Percentiles rank a stretch among this genome's conserved stretches.
These are phyloP conservation scores for Parauchenoglanis ngamensis DNA, from an alignment of 2,797 vertebrate genomes.

Conservation along the genomic window DNA sequence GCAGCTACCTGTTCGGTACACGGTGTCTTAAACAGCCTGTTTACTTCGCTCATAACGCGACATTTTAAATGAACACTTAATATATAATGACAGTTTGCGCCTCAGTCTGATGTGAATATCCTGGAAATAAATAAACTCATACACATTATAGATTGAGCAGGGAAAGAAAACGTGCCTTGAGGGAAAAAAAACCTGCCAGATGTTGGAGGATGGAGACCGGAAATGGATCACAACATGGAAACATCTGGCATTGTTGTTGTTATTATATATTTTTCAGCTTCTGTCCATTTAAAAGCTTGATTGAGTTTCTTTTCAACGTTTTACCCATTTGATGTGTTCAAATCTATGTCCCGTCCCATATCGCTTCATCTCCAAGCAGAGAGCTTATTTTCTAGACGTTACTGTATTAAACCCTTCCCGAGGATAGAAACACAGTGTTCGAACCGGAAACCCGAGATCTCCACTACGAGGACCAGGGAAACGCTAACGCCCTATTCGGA, in stretches of 20 bases:
- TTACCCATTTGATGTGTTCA: background rate
- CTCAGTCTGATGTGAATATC: background rate
- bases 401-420: background rate
- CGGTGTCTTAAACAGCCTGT: background rate
- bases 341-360: background rate
- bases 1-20: background rate
- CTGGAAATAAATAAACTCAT: background rate
- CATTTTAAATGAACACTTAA: background rate
- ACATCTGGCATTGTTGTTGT: slow-evolving; percentile 2
- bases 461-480: background rate
- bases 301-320: background rate
- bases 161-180: background rate
- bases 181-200: background rate
- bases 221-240: background rate
- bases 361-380: background rate
- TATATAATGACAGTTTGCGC: no score
- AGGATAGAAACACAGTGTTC: background rate
- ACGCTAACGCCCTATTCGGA: background rate
- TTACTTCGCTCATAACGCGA: background rate
- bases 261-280: background rate
- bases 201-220: background rate
- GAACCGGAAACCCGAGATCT: background rate
- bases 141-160: background rate
- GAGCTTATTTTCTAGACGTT: background rate
- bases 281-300: background rate